Evolutionary conservation across 2,113 vertebrate species (phyloP).

Genomic region (Petrocephalus zakoni): DNA sequence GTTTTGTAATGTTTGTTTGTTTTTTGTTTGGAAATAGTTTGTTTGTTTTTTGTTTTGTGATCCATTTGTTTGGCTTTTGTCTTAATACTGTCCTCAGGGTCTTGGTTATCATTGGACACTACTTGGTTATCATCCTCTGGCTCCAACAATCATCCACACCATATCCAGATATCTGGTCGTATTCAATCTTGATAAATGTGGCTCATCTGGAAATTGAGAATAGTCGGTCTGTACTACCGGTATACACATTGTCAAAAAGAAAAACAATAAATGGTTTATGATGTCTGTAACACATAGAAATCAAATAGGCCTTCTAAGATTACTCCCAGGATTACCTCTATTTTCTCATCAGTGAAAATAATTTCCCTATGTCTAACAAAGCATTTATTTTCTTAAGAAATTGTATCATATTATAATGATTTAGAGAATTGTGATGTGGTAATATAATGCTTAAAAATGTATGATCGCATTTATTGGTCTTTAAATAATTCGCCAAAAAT

Average conservation of each 20-base stretch:
- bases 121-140: background rate
- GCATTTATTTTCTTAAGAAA: background rate
- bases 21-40: background rate
- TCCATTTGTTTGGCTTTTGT: background rate
- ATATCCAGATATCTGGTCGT: background rate
- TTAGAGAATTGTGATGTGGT: background rate
- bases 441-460: background rate
- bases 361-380: background rate
- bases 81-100: background rate
- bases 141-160: background rate
- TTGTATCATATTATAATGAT: background rate
- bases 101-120: background rate
- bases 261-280: background rate
- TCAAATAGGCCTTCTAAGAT: background rate
- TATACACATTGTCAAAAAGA: background rate
- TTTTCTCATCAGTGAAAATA: background rate
- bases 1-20: background rate
- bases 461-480: background rate
- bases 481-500: slow-evolving; percentile 3
- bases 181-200: background rate
- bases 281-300: background rate
- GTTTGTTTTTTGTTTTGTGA: background rate
- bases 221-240: background rate
- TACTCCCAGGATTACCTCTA: background rate
- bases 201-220: background rate